Evolutionary conservation across 2,797 vertebrate species (phyloP).

Genomic region (Cossypha dichroa): DNA sequence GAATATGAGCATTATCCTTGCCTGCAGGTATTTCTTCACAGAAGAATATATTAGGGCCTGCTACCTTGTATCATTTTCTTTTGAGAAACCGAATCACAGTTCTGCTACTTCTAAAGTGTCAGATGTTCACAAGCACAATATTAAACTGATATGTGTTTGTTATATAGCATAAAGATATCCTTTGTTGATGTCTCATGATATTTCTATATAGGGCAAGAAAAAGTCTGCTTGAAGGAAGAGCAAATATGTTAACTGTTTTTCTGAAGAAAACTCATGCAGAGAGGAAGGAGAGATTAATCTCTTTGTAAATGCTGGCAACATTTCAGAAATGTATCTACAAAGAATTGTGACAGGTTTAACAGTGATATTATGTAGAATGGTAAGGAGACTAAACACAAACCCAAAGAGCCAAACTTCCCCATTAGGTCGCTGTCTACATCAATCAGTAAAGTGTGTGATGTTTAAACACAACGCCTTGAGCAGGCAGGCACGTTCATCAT

Average conservation of each 20-base stretch:
- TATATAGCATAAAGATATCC: not conserved
- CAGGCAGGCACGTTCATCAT: not conserved
- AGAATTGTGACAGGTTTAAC: constrained; percentile 26
- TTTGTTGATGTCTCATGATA: constrained; percentile 37
- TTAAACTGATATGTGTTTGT: constrained; percentile 26
- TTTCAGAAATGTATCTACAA: constrained; percentile 6
- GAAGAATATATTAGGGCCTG: not conserved
- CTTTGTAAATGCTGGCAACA: constrained; percentile 14
- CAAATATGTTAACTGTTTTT: constrained; percentile 51
- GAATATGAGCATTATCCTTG: not conserved
- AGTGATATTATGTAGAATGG: not conserved
- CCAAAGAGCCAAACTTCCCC: not conserved
- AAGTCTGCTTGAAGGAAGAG: constrained; percentile 48
- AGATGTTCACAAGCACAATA: constrained; percentile 10
- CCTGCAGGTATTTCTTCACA: constrained; percentile 12
- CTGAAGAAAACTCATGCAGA: constrained; percentile 6
- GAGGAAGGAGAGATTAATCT: constrained; percentile 32
- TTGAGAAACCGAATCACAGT: constrained; percentile 4
- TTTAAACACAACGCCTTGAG: not conserved
- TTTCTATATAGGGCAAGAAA: constrained; percentile 43
- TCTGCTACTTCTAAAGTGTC: not conserved
- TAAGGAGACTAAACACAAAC: not conserved
- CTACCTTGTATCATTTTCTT: not conserved
- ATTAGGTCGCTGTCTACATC: not conserved
- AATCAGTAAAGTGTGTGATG: not conserved